Evolutionary conservation across 1,140 invertebrate species (phyloP), one percentile per base, ranked within the genome.

Genomic region (Paraescarpia echinospica): DNA sequence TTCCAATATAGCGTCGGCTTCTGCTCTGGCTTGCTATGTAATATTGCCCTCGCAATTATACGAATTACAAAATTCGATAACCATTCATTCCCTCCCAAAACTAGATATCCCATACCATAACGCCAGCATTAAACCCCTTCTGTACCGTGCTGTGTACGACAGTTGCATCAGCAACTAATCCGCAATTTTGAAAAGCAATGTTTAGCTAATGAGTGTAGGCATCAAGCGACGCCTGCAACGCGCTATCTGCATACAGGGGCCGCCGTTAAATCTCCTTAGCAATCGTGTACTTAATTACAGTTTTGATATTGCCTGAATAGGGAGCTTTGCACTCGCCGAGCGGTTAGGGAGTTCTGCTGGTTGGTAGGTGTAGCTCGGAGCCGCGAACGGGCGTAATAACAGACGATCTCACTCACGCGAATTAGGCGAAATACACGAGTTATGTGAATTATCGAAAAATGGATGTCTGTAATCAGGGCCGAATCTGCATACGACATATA

Each of bases 21-120:
- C 22, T 77, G 59, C 59, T 77, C 59, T 2, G 59, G 59, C 59
- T 77, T 77, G 59, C 59, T 31, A 77, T 77, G 59, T 18, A 77
- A 77, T 77, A 77, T 77, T 77, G 59, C 59, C 22, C 8, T 77
- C 59, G 59, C 59, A 77, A 77, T 77, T 77, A 77, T 31, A 77
- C 59, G 59, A 77, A 77, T 77, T 77, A 77, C 22, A 77, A 77
- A 77, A 77, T 77, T 77, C 59, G 59, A 77, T 77, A 77, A 77
- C 59, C 59, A 77, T 27, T 77, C 59, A 77, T 77, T 77, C 59
- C 59, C 12, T 77, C 27, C 12, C 59, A 77, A 77, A 77, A 77
- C 59, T 77, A 77, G 59, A 77, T 77, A 77, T 77, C 59, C 59
- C 59, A 77, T 31, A 77, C 27, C 59, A 27, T 18, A 27, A 18